phyloP scores from a whole-genome alignment of 2,113 vertebrate genomes.

The Pachypanchax playfairii region DNA sequence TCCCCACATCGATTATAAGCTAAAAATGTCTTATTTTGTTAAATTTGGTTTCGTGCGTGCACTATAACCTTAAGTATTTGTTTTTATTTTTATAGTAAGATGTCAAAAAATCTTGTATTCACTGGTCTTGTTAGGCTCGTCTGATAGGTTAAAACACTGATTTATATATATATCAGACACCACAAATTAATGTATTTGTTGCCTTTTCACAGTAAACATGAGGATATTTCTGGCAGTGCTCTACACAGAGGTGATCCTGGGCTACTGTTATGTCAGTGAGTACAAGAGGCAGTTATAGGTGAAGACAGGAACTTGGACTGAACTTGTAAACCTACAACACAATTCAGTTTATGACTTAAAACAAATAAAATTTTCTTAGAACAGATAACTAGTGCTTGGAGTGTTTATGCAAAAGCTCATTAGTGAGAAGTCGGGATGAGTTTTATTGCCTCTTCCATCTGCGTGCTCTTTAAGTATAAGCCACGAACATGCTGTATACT shows the following conservation, averaged over 20 bases:
- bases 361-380: conserved; percentile 53
- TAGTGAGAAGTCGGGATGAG: conserved; percentile 44
- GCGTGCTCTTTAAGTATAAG: conserved; percentile 43
- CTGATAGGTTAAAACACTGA: not conserved
- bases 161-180: not conserved
- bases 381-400: conserved; percentile 21
- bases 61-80: not conserved
- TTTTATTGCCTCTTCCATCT: conserved; percentile 41
- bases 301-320: conserved; percentile 62
- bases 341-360: conserved; percentile 44
- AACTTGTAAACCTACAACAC: conserved; percentile 22
- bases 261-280: conserved; percentile 64
- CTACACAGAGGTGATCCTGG: conserved; percentile 36
- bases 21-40: conserved; percentile 14
- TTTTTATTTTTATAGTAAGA: not conserved
- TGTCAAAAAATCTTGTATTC: not conserved
- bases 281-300: conserved; percentile 28
- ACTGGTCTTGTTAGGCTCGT: not conserved
- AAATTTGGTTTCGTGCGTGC: conserved; percentile 8
- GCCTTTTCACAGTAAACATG: not conserved
- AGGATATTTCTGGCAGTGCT: conserved; percentile 22
- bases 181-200: conserved; percentile 3
- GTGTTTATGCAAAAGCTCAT: conserved; percentile 54
- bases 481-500: conserved; percentile 57
- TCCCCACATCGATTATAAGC: conserved; percentile 21